These are phyloP conservation scores for Saxidomus purpurata DNA, from an alignment of 1,140 invertebrate genomes.

Conservation along the genomic window DNA sequence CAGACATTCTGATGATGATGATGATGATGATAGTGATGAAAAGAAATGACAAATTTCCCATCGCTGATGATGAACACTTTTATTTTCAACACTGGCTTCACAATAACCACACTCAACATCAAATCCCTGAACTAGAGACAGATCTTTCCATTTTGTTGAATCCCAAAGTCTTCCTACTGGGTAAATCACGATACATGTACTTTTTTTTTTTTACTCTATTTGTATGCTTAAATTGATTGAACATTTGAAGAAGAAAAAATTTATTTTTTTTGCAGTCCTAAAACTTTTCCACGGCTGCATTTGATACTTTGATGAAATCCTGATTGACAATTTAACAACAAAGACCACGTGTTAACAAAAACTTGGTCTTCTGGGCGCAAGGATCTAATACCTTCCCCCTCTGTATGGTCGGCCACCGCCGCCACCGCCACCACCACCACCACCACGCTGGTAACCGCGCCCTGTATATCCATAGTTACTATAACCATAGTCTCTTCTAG, in stretches of 20 bases:
- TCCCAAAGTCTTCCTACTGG: too few species aligned
- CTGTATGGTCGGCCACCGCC: slow-evolving; percentile 44
- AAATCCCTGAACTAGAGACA: background rate
- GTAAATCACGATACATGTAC: background rate
- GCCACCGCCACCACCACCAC: slow-evolving; percentile 19
- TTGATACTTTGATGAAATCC: slow-evolving; percentile 50
- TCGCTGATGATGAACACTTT: slow-evolving; percentile 27
- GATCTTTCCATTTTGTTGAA: slow-evolving; percentile 1
- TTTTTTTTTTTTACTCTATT: background rate
- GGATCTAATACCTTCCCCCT: slow-evolving; percentile 55
- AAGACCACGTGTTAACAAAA: slow-evolving; percentile 54
- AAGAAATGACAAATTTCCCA: background rate
- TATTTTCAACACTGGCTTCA: background rate
- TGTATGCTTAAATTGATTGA: background rate
- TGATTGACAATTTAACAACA: slow-evolving; percentile 34
- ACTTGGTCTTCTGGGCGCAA: background rate
- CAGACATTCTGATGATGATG: slow-evolving; percentile 24
- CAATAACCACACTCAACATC: background rate
- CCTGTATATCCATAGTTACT: slow-evolving; percentile 37
- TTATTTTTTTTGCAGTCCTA: background rate
- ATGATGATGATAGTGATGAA: background rate
- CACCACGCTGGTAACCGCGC: slow-evolving; percentile 6
- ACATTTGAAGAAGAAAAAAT: background rate
- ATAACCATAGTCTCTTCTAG: slow-evolving; percentile 65
- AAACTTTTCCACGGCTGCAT: background rate